Evolutionary conservation across 1,140 invertebrate genomes (phyloP).

Genomic region (Bombus superbus): DNA sequence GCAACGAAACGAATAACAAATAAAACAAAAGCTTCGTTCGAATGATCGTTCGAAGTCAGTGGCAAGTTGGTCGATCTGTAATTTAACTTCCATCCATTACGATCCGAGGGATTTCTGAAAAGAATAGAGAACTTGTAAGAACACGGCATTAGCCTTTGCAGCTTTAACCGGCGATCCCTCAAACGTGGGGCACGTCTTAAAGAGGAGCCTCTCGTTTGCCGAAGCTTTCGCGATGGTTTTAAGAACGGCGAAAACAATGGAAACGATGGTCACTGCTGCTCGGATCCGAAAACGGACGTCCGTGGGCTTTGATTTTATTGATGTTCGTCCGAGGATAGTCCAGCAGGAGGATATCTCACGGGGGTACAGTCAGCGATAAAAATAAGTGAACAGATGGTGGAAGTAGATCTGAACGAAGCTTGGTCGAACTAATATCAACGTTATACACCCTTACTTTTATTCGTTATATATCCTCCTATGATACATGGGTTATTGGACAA

Average conservation of each 20-base stretch:
- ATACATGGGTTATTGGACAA: too few relatives aligned
- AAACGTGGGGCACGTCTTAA: conserved; percentile 14
- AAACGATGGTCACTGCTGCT: conserved; percentile 2
- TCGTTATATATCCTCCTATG: too few relatives aligned
- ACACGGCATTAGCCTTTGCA: not conserved
- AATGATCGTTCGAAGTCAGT: not conserved
- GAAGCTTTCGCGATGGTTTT: not conserved
- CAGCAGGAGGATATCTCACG: too few relatives aligned
- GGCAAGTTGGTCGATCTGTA: not conserved
- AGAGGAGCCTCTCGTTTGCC: not conserved
- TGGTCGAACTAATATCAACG: too few relatives aligned
- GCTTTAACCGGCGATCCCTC: conserved; percentile 15
- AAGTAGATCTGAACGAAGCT: too few relatives aligned
- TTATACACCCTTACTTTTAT: too few relatives aligned
- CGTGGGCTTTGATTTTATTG: conserved; percentile 5
- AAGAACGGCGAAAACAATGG: conserved; percentile 5
- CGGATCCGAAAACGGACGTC: conserved; percentile 13
- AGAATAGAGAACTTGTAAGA: not conserved
- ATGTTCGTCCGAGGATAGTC: not conserved
- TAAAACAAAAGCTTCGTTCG: too few relatives aligned
- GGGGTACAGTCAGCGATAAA: too few relatives aligned
- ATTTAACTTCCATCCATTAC: conserved; percentile 4
- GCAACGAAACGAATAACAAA: too few relatives aligned
- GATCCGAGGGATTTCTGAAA: not conserved
- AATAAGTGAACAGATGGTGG: too few relatives aligned